These are phyloP conservation scores for Spialia ferax DNA, from an alignment of 2,888 invertebrate species.

Conservation along the genomic window DNA sequence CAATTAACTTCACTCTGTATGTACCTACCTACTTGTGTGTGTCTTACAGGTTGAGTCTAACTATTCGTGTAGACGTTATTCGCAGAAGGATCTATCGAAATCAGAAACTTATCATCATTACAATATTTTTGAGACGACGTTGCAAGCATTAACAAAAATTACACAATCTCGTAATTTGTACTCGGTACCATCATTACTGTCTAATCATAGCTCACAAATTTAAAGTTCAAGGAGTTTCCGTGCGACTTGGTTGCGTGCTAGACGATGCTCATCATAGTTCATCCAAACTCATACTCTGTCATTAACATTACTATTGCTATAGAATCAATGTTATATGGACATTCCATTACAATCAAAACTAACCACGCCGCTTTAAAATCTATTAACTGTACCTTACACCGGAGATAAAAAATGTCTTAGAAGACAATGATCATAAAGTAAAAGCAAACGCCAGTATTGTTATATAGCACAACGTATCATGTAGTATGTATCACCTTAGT, in stretches of 20 bases:
- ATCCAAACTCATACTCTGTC: background rate
- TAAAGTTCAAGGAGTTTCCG: slow-evolving; percentile 8
- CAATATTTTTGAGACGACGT: background rate
- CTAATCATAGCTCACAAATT: background rate
- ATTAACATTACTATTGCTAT: background rate
- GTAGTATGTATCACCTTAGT: too few relatives aligned
- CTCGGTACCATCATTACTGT: background rate
- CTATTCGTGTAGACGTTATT: too few relatives aligned
- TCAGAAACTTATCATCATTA: background rate
- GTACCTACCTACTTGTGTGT: too few relatives aligned
- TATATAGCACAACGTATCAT: too few relatives aligned
- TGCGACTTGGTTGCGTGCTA: background rate
- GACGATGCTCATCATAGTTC: slow-evolving; percentile 6
- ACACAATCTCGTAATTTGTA: background rate
- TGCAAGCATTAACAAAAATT: background rate
- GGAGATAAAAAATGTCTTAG: too few relatives aligned
- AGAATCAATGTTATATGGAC: background rate
- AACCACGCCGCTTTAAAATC: too few relatives aligned
- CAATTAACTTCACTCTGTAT: too few relatives aligned
- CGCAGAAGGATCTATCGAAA: background rate
- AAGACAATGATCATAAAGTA: too few relatives aligned
- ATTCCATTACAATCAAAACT: background rate
- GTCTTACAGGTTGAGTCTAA: too few relatives aligned
- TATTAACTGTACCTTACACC: too few relatives aligned
- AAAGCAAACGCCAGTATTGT: too few relatives aligned